These are phyloP conservation scores for Neoaliturus tenellus DNA, from an alignment of 2,888 invertebrate genomes.

Conservation along the genomic window DNA sequence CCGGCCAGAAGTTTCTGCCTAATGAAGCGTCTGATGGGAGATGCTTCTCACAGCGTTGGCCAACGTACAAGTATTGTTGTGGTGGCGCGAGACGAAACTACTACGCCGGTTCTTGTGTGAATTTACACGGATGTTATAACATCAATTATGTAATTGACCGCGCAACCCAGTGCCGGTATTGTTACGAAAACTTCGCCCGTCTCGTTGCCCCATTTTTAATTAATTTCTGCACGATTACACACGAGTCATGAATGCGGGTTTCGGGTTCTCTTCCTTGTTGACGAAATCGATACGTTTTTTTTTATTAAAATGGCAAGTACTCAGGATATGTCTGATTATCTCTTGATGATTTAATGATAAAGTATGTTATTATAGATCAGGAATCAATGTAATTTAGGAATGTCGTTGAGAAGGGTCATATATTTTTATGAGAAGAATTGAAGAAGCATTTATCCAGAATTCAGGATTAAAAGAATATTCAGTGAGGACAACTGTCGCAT, in stretches of 20 bases:
- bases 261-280: constrained; percentile 20
- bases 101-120: constrained; percentile 33
- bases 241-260: not conserved
- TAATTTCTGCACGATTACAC: constrained; percentile 49
- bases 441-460: too few species aligned
- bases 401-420: too few species aligned
- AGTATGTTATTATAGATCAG: too few species aligned
- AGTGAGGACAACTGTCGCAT: too few species aligned
- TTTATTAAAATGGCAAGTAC: too few species aligned
- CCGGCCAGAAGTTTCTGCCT: constrained; percentile 33
- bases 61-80: not conserved
- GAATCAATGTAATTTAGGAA: too few species aligned
- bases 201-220: constrained; percentile 44
- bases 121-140: constrained; percentile 23
- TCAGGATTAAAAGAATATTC: too few species aligned
- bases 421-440: too few species aligned
- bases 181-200: constrained; percentile 37
- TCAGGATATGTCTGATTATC: too few species aligned
- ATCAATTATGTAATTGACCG: constrained; percentile 43
- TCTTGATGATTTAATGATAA: too few species aligned
- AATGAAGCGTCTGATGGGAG: constrained; percentile 52
- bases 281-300: not conserved
- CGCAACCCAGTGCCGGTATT: constrained; percentile 46
- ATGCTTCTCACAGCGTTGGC: constrained; percentile 27
- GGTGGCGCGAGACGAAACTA: not conserved